phyloP scores from a whole-genome alignment of 64 coral and sea anemone genomes.

The Pachyseris speciosa region DNA sequence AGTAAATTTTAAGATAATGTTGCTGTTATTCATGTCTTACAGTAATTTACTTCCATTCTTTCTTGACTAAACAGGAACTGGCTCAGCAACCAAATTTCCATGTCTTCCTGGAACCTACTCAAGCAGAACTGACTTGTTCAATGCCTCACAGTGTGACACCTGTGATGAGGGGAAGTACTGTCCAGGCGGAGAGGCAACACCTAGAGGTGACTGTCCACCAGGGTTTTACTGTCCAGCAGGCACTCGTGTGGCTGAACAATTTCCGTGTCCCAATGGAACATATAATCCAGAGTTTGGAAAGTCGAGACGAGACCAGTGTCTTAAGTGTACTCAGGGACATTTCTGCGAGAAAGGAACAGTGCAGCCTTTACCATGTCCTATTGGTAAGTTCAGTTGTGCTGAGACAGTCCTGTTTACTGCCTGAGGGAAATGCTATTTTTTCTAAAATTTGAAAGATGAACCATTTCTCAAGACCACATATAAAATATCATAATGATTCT shows the following conservation, averaged over 20 bases:
- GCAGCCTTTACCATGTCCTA: slow-evolving; percentile 83
- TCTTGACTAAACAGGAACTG: slow-evolving; percentile 58
- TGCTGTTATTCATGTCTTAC: no score
- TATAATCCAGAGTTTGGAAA: slow-evolving; percentile 94
- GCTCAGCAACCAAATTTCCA: slow-evolving; percentile 95
- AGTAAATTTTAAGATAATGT: no score
- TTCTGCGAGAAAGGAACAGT: slow-evolving; percentile 96
- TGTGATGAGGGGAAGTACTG: slow-evolving; percentile 94
- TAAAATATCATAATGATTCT: no score
- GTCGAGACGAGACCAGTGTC: slow-evolving; percentile 66
- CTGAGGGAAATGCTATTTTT: no score
- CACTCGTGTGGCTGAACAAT: slow-evolving; percentile 89
- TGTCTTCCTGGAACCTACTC: slow-evolving; percentile 96
- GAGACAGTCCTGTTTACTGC: no score
- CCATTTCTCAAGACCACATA: no score
- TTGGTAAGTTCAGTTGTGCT: slow-evolving; percentile 76
- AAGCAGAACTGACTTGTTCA: slow-evolving; percentile 85
- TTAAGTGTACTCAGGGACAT: slow-evolving; percentile 90
- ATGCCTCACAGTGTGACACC: slow-evolving; percentile 85
- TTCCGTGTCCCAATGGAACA: slow-evolving; percentile 90
- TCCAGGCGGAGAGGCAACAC: slow-evolving; percentile 90
- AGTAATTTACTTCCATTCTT: neutral
- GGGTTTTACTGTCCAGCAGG: slow-evolving; percentile 87
- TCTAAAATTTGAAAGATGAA: no score
- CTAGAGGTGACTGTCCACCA: slow-evolving; percentile 89